Conservation (phyloP, 2,797 vertebrate genomes). For the Corythornis leucogaster region DNA sequence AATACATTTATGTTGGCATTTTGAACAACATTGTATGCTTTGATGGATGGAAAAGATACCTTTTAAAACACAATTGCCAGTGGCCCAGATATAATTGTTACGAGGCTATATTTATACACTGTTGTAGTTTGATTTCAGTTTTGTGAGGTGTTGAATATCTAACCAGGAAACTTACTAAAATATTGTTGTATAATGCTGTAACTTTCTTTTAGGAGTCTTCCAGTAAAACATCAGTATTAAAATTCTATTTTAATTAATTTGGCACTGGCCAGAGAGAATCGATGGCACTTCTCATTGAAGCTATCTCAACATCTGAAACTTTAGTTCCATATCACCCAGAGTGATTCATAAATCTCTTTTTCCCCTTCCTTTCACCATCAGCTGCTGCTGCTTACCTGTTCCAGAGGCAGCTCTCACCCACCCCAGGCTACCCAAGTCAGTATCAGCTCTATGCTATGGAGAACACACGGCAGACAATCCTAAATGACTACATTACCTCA, state of each 20-base stretch:
- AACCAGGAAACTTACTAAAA: neutral
- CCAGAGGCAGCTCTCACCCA: slow-evolving; percentile 93
- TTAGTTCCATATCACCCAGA: neutral
- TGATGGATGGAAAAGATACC: neutral
- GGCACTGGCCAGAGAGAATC: neutral
- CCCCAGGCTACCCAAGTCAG: slow-evolving; percentile 92
- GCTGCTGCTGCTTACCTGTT: slow-evolving; percentile 93
- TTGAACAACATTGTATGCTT: neutral
- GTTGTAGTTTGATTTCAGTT: neutral
- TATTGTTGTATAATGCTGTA: neutral
- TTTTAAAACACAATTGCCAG: neutral
- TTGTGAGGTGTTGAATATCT: neutral
- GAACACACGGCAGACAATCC: slow-evolving; percentile 97
- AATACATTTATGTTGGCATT: neutral
- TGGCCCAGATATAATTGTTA: neutral
- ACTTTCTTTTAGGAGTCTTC: neutral
- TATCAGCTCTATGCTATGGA: slow-evolving; percentile 99
- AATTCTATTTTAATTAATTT: neutral
- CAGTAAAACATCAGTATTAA: neutral
- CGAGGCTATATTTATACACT: neutral
- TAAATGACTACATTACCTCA: slow-evolving; percentile 99
- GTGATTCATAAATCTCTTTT: neutral
- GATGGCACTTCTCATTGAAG: neutral
- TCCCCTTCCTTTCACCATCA: neutral
- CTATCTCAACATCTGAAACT: neutral